Evolutionary conservation across 64 coral and sea anemone genomes (phyloP).

Genomic region (Montipora foliosa): DNA sequence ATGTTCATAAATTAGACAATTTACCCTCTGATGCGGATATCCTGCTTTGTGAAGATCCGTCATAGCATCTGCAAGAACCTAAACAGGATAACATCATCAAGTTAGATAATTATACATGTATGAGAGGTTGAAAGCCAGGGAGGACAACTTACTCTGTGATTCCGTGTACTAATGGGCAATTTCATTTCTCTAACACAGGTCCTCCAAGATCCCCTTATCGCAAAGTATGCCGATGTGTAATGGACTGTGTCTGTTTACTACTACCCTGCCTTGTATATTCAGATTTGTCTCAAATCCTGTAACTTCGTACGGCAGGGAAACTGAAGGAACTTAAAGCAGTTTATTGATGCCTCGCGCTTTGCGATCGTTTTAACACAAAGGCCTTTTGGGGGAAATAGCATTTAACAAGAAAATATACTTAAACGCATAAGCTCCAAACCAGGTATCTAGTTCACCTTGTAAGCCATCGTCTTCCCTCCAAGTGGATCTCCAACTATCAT

Average conservation of each 20-base stretch:
- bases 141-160: neutral
- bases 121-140: neutral
- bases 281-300: too few relatives aligned
- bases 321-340: too few relatives aligned
- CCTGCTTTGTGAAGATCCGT: constrained; percentile 95
- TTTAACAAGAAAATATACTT: neutral
- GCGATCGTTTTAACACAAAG: too few relatives aligned
- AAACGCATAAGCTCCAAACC: neutral
- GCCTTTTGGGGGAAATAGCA: too few relatives aligned
- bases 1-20: neutral
- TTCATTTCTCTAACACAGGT: too few relatives aligned
- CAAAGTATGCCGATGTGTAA: too few relatives aligned
- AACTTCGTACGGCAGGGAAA: too few relatives aligned
- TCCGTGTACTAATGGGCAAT: neutral
- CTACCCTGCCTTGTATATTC: too few relatives aligned
- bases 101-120: neutral
- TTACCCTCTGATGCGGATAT: constrained; percentile 82
- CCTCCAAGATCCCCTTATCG: too few relatives aligned
- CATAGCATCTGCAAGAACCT: constrained; percentile 95
- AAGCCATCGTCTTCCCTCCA: constrained; percentile 98
- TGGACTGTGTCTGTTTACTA: too few relatives aligned
- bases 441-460: constrained; percentile 65
- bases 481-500: constrained; percentile 99
- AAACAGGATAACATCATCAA: neutral
- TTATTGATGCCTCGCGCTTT: too few relatives aligned